phyloP scores from a whole-genome alignment of 2,113 vertebrate genomes.

The Calonectris borealis region DNA sequence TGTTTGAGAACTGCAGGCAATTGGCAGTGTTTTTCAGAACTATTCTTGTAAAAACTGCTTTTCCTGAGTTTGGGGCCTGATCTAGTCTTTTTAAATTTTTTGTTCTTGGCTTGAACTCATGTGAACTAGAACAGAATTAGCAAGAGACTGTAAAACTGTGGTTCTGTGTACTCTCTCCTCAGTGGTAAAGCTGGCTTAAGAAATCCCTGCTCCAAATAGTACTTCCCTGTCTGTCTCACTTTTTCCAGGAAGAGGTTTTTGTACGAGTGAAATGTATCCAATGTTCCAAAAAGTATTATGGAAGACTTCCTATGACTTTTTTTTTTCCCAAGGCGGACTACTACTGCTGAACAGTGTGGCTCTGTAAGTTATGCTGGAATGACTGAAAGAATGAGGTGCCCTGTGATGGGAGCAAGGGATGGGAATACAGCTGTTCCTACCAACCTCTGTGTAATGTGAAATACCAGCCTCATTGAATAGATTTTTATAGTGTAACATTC shows the following conservation, averaged over 20 bases:
- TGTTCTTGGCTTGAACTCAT: constrained; percentile 29
- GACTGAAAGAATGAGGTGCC: background rate
- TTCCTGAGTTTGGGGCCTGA: background rate
- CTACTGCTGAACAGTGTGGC: background rate
- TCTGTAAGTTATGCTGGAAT: background rate
- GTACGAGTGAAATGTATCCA: background rate
- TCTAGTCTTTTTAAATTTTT: background rate
- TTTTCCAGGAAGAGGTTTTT: constrained; percentile 19
- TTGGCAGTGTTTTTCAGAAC: background rate
- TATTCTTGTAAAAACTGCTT: background rate
- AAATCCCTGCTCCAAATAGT: background rate
- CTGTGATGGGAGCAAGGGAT: background rate
- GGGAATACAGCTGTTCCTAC: background rate
- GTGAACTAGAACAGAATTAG: constrained; percentile 14
- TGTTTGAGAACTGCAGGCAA: background rate
- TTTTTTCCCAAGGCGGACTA: accelerated
- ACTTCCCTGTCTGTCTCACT: background rate
- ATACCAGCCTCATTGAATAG: background rate
- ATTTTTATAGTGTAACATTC: background rate
- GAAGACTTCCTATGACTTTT: background rate
- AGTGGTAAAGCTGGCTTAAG: background rate
- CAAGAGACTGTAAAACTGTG: background rate
- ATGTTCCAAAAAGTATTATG: background rate
- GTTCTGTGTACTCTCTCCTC: background rate
- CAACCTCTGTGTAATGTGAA: background rate